Evolutionary conservation across 2,888 invertebrate species (phyloP).

Genomic region (Yponomeuta malinellus): DNA sequence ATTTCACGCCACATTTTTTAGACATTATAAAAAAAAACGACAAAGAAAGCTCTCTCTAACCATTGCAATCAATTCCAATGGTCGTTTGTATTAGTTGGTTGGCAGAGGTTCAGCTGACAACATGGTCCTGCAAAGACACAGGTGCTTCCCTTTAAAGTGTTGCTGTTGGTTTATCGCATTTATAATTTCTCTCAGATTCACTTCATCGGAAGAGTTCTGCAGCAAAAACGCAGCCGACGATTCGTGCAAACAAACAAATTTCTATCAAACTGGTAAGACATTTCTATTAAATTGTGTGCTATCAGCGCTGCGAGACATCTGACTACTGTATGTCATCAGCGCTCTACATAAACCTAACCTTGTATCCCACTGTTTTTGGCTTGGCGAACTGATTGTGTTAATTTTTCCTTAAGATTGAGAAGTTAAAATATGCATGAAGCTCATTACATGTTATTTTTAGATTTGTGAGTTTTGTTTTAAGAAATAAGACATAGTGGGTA

Average conservation of each 20-base stretch:
- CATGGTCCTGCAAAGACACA: constrained; percentile 43
- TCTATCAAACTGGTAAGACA: constrained; percentile 36
- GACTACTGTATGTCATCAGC: too few species aligned
- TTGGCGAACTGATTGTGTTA: too few species aligned
- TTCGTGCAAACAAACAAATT: constrained; percentile 27
- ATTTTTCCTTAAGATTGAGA: too few species aligned
- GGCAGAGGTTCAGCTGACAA: constrained; percentile 38
- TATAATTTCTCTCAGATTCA: constrained; percentile 34
- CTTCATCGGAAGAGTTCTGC: constrained; percentile 43
- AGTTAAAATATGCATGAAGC: too few species aligned
- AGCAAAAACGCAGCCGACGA: constrained; percentile 25
- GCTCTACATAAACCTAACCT: neutral
- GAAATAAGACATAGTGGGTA: too few species aligned
- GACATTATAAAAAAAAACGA: constrained; percentile 32
- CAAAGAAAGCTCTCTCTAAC: constrained; percentile 45
- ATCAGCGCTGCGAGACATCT: too few species aligned
- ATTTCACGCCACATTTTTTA: constrained; percentile 50
- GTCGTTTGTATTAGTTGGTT: constrained; percentile 37
- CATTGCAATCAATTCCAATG: constrained; percentile 47
- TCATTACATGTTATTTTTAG: too few species aligned
- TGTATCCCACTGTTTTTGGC: too few species aligned
- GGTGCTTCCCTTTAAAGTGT: constrained; percentile 41
- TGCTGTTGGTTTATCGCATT: constrained; percentile 43
- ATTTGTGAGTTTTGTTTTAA: too few species aligned
- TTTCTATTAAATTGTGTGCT: too few species aligned